Percentiles rank a stretch among this genome's conserved stretches.
These are phyloP conservation scores for Sialis fuliginosa DNA, from an alignment of 2,888 invertebrate species.

Conservation along the genomic window DNA sequence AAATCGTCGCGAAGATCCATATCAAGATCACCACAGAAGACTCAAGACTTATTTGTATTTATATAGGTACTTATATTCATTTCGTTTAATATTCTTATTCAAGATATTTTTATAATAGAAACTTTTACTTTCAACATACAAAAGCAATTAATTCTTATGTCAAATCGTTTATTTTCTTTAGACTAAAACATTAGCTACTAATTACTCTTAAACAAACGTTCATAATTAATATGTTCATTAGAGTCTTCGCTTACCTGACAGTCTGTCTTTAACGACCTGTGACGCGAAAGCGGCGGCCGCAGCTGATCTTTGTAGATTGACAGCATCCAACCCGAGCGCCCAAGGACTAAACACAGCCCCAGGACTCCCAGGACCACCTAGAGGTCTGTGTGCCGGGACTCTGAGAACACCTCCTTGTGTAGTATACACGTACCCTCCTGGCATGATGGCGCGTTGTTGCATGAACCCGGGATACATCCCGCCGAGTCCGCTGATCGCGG, in stretches of 20 bases:
- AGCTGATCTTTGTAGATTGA: conserved; percentile 44
- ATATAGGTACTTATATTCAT: too few species aligned
- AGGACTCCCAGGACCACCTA: conserved; percentile 33
- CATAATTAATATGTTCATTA: not conserved
- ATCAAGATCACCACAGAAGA: too few species aligned
- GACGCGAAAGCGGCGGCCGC: conserved; percentile 59
- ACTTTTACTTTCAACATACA: too few species aligned
- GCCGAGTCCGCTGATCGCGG: conserved; percentile 15
- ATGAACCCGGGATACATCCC: conserved; percentile 5
- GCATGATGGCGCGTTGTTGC: conserved; percentile 20
- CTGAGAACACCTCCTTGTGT: conserved; percentile 55
- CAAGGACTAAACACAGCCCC: conserved; percentile 24
- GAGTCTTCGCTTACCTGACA: conserved; percentile 46
- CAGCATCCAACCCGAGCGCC: conserved; percentile 34
- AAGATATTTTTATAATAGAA: too few species aligned
- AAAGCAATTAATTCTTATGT: too few species aligned
- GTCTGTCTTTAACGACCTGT: conserved; percentile 66
- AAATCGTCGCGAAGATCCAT: too few species aligned
- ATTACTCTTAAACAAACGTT: not conserved
- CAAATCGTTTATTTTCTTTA: too few species aligned
- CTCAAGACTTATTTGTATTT: too few species aligned
- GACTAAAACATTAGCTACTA: not conserved
- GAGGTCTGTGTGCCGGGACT: conserved; percentile 63
- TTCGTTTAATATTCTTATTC: too few species aligned
- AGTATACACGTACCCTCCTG: conserved; percentile 24